Conservation (phyloP, 2,888 invertebrate species). For the Mythimna vitellina region DNA sequence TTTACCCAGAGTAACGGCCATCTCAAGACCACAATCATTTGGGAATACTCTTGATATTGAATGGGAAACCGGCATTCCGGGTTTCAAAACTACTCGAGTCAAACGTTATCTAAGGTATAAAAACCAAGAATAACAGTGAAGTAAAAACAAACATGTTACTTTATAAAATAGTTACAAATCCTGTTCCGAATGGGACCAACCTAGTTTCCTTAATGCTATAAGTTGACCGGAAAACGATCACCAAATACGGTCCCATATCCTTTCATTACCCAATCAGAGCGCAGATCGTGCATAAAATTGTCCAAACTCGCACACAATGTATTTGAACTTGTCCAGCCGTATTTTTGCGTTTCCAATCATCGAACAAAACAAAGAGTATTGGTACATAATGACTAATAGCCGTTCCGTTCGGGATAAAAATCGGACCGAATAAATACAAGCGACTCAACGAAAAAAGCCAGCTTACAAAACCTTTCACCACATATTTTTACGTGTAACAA, state of each 20-base stretch:
- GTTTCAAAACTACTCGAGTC: constrained; percentile 18
- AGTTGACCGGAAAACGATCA: constrained; percentile 47
- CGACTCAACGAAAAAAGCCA: constrained; percentile 59
- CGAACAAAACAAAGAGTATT: constrained; percentile 58
- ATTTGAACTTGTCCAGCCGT: constrained; percentile 52
- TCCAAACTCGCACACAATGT: constrained; percentile 39
- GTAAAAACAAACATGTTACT: constrained; percentile 13
- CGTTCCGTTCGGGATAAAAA: constrained; percentile 57
- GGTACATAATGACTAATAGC: constrained; percentile 63
- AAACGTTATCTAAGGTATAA: neutral
- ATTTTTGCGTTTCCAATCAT: constrained; percentile 60
- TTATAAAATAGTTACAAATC: constrained; percentile 17
- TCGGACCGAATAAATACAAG: constrained; percentile 64
- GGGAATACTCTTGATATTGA: constrained; percentile 18
- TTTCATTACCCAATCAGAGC: constrained; percentile 44
- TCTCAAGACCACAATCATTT: constrained; percentile 27
- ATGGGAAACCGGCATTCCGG: neutral
- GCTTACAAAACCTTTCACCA: constrained; percentile 60
- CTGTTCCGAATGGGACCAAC: constrained; percentile 14
- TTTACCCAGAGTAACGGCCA: neutral
- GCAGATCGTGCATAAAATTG: constrained; percentile 47
- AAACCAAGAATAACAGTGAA: constrained; percentile 9
- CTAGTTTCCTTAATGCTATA: constrained; percentile 32
- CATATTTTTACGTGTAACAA: constrained; percentile 68
- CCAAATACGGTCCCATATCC: constrained; percentile 36